phyloP scores from a whole-genome alignment of 2,888 invertebrate genomes.

The Cantharis nigra region DNA sequence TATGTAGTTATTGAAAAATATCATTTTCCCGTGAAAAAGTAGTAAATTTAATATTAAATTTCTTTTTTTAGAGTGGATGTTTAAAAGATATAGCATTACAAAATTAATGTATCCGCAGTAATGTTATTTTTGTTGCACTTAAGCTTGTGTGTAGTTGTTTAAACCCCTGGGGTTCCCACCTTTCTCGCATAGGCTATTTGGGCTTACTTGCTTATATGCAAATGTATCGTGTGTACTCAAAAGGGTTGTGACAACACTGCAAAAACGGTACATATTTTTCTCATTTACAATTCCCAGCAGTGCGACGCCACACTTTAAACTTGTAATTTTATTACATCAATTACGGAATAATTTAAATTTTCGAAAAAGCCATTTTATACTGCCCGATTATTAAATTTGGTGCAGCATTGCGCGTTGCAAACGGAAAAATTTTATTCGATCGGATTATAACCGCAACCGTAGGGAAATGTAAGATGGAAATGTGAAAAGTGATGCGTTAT shows the following conservation, averaged over 20 bases:
- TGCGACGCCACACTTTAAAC: neutral
- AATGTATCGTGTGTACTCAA: constrained; percentile 24
- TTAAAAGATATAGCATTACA: neutral
- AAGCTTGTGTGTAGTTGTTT: constrained; percentile 23
- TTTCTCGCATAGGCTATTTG: constrained; percentile 27
- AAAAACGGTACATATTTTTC: constrained; percentile 19
- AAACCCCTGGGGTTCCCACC: constrained; percentile 22
- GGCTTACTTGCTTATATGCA: constrained; percentile 30
- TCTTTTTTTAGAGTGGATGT: neutral
- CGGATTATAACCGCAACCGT: neutral
- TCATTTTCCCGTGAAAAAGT: neutral
- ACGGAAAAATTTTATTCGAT: neutral
- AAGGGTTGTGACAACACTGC: constrained; percentile 13
- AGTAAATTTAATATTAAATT: neutral
- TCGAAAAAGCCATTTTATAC: neutral
- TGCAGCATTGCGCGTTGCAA: neutral
- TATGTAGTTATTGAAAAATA: neutral
- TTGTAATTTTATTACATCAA: constrained; percentile 12
- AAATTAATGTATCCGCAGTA: neutral
- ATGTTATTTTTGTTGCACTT: constrained; percentile 20
- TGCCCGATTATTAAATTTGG: neutral
- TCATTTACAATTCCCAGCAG: constrained; percentile 10
- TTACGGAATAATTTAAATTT: constrained; percentile 1
- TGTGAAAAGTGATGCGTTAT: constrained; percentile 18
- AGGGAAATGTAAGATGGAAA: constrained; percentile 4